Conservation (phyloP, 2,797 vertebrate species). For the Microcaecilia unicolor region DNA sequence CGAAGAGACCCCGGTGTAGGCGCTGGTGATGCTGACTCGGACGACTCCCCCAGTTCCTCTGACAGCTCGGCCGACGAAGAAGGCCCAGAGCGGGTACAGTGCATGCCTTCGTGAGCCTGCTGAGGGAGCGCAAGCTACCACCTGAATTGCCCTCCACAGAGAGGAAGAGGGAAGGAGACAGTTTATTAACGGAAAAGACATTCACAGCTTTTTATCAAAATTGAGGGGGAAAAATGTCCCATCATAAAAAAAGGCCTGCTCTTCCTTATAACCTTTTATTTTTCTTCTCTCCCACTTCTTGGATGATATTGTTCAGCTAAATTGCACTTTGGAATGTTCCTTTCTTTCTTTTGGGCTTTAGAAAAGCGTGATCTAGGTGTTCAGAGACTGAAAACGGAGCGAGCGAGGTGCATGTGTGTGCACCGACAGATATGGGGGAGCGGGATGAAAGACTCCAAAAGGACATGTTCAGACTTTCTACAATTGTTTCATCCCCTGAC, state of each 20-base stretch:
- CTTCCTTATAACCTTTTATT: not conserved
- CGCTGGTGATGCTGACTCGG: conserved; percentile 70
- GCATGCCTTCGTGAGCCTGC: conserved; percentile 85
- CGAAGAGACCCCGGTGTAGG: conserved; percentile 54
- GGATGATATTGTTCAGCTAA: conserved; percentile 12
- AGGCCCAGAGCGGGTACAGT: conserved; percentile 87
- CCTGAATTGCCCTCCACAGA: not conserved
- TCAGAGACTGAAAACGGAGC: too few species aligned
- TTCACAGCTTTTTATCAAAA: conserved; percentile 12
- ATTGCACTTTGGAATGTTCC: conserved; percentile 48
- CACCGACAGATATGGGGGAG: conserved; percentile 6
- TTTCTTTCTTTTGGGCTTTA: conserved; percentile 27
- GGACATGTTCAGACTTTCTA: too few species aligned
- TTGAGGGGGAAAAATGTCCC: too few species aligned
- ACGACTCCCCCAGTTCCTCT: conserved; percentile 83
- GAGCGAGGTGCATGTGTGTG: conserved; percentile 12
- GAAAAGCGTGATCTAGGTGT: too few species aligned
- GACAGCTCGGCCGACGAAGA: conserved; percentile 86
- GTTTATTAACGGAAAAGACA: conserved; percentile 15
- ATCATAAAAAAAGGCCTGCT: too few species aligned
- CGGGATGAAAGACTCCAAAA: not conserved
- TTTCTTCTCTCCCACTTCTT: not conserved
- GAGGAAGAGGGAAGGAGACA: conserved; percentile 2
- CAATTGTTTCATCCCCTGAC: too few species aligned
- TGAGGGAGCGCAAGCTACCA: not conserved